A percentile compares a stretch with the other conserved stretches of the same genome.
Conservation (phyloP, 2,888 invertebrate species). For the Pelosia muscerda region DNA sequence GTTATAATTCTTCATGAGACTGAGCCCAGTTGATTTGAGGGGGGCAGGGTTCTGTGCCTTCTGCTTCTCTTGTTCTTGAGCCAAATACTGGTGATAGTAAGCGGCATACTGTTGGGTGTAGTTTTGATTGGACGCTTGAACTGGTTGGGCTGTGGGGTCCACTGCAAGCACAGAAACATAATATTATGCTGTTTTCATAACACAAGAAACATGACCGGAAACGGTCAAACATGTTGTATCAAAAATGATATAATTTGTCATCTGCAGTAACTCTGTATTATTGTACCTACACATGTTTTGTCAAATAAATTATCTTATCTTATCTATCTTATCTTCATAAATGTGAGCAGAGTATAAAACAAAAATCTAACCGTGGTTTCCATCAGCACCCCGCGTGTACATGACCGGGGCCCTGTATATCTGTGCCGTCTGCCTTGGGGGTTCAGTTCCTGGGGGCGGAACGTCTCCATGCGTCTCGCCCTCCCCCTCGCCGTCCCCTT, state of each 20-base stretch:
- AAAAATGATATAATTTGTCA: no score
- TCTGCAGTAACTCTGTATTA: no score
- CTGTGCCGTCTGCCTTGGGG: slow-evolving; percentile 61
- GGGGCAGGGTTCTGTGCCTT: slow-evolving; percentile 40
- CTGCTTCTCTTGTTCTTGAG: slow-evolving; percentile 42
- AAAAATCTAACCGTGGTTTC: slow-evolving; percentile 39
- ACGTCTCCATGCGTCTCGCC: slow-evolving; percentile 71
- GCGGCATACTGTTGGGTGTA: slow-evolving; percentile 63
- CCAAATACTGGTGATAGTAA: slow-evolving; percentile 64
- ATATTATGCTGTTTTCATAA: no score
- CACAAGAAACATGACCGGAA: no score
- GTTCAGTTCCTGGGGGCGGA: slow-evolving; percentile 78
- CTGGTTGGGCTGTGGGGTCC: slow-evolving; percentile 34
- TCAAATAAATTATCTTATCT: no score
- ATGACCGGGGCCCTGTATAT: slow-evolving; percentile 71
- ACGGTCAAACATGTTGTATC: no score
- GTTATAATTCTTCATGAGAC: slow-evolving; percentile 87
- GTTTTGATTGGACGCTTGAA: slow-evolving; percentile 31
- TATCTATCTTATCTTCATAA: no score
- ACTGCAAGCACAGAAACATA: slow-evolving; percentile 26
- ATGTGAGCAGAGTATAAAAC: neutral
- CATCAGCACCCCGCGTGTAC: slow-evolving; percentile 58
- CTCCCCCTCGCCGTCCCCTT: slow-evolving; percentile 57
- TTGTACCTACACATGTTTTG: no score
- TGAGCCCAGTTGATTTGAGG: slow-evolving; percentile 75